Evolutionary conservation across 2,797 vertebrate genomes (phyloP).

Genomic region (Bradypodion pumilum): DNA sequence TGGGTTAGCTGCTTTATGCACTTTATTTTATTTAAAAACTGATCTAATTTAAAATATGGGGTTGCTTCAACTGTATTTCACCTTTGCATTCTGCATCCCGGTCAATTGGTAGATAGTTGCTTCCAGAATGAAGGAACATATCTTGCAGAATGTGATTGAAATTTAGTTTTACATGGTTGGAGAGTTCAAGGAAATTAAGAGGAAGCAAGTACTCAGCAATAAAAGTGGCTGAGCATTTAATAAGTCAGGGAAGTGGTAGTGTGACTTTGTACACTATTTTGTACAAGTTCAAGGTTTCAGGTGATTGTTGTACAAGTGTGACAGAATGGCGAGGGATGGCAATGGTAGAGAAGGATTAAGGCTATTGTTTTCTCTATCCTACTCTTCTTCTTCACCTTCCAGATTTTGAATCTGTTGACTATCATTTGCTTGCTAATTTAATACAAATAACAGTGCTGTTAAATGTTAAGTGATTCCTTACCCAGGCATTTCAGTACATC

Average conservation of each 20-base stretch:
- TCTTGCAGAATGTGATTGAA: not conserved
- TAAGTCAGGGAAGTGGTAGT: not conserved
- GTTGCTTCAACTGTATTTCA: slow-evolving; percentile 37
- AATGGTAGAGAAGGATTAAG: not conserved
- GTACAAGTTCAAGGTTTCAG: too few relatives aligned
- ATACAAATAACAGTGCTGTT: not conserved
- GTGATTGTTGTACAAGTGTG: not conserved
- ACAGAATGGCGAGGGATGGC: not conserved
- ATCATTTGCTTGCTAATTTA: not conserved
- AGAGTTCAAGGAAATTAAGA: not conserved
- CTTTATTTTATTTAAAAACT: slow-evolving; percentile 71
- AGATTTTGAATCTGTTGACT: not conserved
- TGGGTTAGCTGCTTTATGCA: slow-evolving; percentile 62
- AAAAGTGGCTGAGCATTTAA: not conserved
- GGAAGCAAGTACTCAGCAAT: not conserved
- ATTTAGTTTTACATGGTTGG: not conserved
- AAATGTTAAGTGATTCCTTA: not conserved
- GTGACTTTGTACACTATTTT: too few relatives aligned
- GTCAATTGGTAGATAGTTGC: not conserved
- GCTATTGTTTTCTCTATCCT: not conserved
- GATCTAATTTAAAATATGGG: slow-evolving; percentile 54
- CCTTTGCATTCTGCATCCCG: not conserved
- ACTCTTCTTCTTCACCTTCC: not conserved
- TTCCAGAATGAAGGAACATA: not conserved
- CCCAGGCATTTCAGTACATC: not conserved